Percentiles rank a stretch among this genome's conserved stretches.
Conservation (phyloP, 2,113 vertebrate species). For the Neomonachus schauinslandi region DNA sequence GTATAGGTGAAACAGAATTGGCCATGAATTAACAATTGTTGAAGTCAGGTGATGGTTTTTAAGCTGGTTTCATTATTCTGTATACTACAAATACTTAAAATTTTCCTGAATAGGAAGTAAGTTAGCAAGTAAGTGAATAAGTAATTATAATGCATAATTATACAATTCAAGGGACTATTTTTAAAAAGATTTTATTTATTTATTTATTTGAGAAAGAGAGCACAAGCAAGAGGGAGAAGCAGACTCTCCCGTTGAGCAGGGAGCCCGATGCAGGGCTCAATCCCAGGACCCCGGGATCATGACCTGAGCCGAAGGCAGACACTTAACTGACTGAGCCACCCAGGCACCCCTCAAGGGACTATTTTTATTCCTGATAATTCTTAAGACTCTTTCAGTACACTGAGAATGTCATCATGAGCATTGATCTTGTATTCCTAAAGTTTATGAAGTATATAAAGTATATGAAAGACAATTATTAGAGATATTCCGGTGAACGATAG, state of each 20-base stretch:
- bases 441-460: background rate
- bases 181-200: background rate
- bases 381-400: background rate
- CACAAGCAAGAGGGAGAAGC: too few relatives aligned
- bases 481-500: background rate
- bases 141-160: background rate
- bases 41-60: slow-evolving; percentile 34
- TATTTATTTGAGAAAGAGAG: background rate
- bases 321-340: background rate
- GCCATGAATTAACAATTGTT: background rate
- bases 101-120: background rate
- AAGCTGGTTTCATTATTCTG: slow-evolving; percentile 10
- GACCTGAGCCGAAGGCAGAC: background rate
- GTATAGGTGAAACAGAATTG: slow-evolving; percentile 25
- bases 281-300: background rate
- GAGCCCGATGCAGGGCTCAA: too few relatives aligned
- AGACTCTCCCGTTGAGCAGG: too few relatives aligned
- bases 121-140: slow-evolving; percentile 28
- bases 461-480: slow-evolving; percentile 18
- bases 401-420: background rate
- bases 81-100: slow-evolving; percentile 41
- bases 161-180: slow-evolving; percentile 38
- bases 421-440: background rate
- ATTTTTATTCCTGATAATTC: background rate
- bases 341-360: background rate